These are phyloP conservation scores for Stegostoma tigrinum DNA, from an alignment of 2,113 vertebrate genomes.

Conservation along the genomic window DNA sequence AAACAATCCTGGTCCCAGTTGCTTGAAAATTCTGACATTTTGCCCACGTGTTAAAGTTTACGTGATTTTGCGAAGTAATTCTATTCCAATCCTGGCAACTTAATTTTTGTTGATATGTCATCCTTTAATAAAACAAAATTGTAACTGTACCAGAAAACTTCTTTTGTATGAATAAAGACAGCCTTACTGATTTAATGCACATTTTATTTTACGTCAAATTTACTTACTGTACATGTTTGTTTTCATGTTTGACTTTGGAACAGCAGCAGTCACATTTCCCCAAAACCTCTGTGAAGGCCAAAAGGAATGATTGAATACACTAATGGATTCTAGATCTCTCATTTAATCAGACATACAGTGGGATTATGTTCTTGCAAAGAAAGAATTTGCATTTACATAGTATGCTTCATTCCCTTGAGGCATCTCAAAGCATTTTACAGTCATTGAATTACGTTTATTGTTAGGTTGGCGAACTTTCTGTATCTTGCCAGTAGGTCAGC, in stretches of 20 bases:
- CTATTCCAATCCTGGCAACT: not conserved
- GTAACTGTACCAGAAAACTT: not conserved
- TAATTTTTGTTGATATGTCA: not conserved
- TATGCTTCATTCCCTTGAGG: not conserved
- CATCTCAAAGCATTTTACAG: not conserved
- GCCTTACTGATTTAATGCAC: not conserved
- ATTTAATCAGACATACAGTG: not conserved
- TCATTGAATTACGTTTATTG: not conserved
- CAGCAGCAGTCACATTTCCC: not conserved
- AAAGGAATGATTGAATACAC: not conserved
- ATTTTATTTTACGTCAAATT: not conserved
- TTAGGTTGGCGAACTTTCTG: not conserved
- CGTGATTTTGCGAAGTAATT: not conserved
- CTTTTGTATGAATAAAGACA: not conserved
- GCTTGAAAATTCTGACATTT: not conserved
- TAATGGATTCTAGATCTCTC: not conserved
- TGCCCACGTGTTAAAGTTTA: not conserved
- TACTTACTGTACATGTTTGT: not conserved
- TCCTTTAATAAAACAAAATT: not conserved
- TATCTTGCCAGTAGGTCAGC: not conserved
- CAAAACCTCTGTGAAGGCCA: not conserved
- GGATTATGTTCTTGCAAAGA: not conserved
- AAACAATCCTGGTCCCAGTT: not conserved
- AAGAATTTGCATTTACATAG: not conserved
- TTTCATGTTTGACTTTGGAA: not conserved